Conservation (phyloP, 2,797 vertebrate species). For the Pelochelys cantorii region DNA sequence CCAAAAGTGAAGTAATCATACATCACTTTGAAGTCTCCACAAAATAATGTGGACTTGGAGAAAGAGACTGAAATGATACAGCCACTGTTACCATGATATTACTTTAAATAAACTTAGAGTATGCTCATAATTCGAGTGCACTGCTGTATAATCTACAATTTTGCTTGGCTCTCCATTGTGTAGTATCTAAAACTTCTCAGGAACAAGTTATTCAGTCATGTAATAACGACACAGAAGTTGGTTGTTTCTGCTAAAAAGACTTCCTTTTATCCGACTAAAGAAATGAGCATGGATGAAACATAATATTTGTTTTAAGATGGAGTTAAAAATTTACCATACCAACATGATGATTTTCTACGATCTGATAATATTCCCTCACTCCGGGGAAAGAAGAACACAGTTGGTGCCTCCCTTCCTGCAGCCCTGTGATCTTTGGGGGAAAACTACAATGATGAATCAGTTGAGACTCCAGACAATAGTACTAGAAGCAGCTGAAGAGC, state of each 20-base stretch:
- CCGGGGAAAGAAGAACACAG: background rate
- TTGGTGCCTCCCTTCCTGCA: too few relatives aligned
- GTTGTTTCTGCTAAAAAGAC: conserved; percentile 58
- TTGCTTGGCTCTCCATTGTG: background rate
- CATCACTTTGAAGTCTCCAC: background rate
- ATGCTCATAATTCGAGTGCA: background rate
- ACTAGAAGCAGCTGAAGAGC: too few relatives aligned
- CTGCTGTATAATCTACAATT: conserved; percentile 47
- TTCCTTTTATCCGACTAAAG: conserved; percentile 48
- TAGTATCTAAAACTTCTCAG: conserved; percentile 45
- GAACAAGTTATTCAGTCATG: conserved; percentile 40
- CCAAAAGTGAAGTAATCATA: conserved; percentile 14
- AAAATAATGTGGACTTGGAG: background rate
- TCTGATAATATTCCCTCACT: too few relatives aligned
- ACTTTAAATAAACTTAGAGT: conserved; percentile 14
- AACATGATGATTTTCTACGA: conserved; percentile 44
- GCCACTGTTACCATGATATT: background rate
- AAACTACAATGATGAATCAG: too few relatives aligned
- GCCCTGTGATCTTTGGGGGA: too few relatives aligned
- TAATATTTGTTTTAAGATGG: conserved; percentile 65
- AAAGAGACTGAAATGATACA: background rate
- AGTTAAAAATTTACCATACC: conserved; percentile 54
- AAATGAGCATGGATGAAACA: conserved; percentile 56
- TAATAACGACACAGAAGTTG: conserved; percentile 54
- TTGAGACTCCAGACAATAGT: too few relatives aligned